Percentiles rank a stretch among this genome's conserved stretches.
These are phyloP conservation scores for Drosophila nigromelanica DNA, from an alignment of 1,140 invertebrate species.

Conservation along the genomic window DNA sequence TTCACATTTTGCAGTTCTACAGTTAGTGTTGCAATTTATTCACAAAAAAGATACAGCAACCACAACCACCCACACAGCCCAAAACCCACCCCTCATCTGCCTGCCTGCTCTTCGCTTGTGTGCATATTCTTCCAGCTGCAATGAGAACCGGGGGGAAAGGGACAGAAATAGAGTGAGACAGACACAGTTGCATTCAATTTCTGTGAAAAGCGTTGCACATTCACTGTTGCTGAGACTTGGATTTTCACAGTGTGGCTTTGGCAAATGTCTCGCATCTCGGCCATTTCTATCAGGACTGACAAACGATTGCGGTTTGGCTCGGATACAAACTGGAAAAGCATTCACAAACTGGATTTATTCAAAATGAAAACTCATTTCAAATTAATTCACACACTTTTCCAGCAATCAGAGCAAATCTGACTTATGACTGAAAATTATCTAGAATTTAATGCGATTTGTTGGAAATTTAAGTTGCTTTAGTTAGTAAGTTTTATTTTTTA, in stretches of 20 bases:
- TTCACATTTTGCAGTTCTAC: constrained; percentile 72
- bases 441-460: background rate
- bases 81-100: background rate
- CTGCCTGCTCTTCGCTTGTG: constrained; percentile 13
- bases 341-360: constrained; percentile 27
- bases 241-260: constrained; percentile 50
- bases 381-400: constrained; percentile 21
- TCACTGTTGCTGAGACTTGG: constrained; percentile 47
- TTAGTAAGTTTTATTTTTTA: too few relatives aligned
- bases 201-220: constrained; percentile 67
- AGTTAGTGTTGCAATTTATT: constrained; percentile 77
- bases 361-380: constrained; percentile 21
- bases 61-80: background rate
- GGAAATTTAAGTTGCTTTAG: too few relatives aligned
- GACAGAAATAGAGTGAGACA: background rate
- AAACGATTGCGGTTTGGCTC: constrained; percentile 50
- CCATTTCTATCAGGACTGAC: constrained; percentile 49
- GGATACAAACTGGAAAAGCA: constrained; percentile 26
- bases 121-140: background rate
- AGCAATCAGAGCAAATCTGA: constrained; percentile 8
- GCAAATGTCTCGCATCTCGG: constrained; percentile 33
- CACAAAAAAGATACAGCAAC: constrained; percentile 49
- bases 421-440: background rate
- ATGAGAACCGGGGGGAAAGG: background rate
- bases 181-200: constrained; percentile 55